phyloP scores from a whole-genome alignment of 1,140 invertebrate genomes.

The Drosophila willistoni region DNA sequence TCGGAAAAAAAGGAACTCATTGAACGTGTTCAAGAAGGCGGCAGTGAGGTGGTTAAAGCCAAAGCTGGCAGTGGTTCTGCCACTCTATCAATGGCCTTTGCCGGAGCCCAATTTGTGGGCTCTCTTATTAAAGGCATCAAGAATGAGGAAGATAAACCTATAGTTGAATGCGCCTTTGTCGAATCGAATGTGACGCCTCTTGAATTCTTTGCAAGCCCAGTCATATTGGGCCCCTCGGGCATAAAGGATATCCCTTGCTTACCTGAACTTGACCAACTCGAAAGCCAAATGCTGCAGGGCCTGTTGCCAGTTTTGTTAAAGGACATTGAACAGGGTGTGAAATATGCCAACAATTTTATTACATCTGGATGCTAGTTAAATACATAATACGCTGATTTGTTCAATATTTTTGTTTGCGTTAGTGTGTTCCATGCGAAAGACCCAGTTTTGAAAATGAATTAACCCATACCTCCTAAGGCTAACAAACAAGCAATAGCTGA shows the following conservation, averaged over 20 bases:
- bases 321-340: constrained; percentile 96
- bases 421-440: constrained; percentile 52
- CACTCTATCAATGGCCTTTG: constrained; percentile 98
- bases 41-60: constrained; percentile 98
- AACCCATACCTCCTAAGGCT: constrained; percentile 23
- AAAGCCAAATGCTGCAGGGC: constrained; percentile 91
- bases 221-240: constrained; percentile 95
- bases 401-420: background rate
- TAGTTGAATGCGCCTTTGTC: constrained; percentile 97
- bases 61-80: constrained; percentile 98
- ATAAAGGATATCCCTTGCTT: constrained; percentile 95
- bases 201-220: constrained; percentile 96
- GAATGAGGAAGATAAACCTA: constrained; percentile 89
- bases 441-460: constrained; percentile 45
- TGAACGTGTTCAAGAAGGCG: constrained; percentile 95
- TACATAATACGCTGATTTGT: background rate
- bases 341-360: constrained; percentile 87
- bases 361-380: background rate
- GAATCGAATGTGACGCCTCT: constrained; percentile 93
- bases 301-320: constrained; percentile 95
- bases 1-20: constrained; percentile 90
- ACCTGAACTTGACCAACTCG: constrained; percentile 92
- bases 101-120: constrained; percentile 94
- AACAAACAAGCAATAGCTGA: constrained; percentile 62
- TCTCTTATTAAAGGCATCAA: constrained; percentile 91